A percentile compares a stretch with the other conserved stretches of the same genome.
Evolutionary conservation across 2,888 invertebrate genomes (phyloP).

Genomic region (Trissonchulus sp.): DNA sequence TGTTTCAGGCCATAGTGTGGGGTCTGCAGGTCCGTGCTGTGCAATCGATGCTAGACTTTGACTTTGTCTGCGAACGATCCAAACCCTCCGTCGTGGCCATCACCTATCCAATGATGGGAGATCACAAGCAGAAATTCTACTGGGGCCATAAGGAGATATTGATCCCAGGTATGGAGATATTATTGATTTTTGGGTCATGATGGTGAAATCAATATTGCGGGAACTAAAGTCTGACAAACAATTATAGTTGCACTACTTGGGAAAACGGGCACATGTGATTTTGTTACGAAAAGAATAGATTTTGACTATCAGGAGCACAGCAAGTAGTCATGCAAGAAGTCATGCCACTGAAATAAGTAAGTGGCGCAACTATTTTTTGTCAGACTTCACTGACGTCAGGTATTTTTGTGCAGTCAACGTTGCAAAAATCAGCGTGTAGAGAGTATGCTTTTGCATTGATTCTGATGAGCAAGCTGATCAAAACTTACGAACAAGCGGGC

Average conservation of each 20-base stretch:
- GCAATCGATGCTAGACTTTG: slow-evolving; percentile 91
- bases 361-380: no score
- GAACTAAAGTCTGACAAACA: not conserved
- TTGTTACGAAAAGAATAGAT: no score
- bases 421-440: not conserved
- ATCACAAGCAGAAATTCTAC: slow-evolving; percentile 98
- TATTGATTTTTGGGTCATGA: no score
- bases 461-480: slow-evolving; percentile 20
- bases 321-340: no score
- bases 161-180: slow-evolving; percentile 60
- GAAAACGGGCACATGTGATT: no score
- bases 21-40: slow-evolving; percentile 98
- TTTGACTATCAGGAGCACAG: no score
- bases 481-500: no score
- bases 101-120: slow-evolving; percentile 89
- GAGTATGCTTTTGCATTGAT: slow-evolving; percentile 4
- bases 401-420: not conserved
- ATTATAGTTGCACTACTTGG: no score
- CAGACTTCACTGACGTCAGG: no score
- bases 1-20: slow-evolving; percentile 82
- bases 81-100: slow-evolving; percentile 85
- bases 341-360: no score
- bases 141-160: slow-evolving; percentile 97
- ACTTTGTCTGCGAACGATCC: slow-evolving; percentile 79
- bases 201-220: no score